Conservation (phyloP, 2,113 vertebrate genomes). For the Castor canadensis region DNA sequence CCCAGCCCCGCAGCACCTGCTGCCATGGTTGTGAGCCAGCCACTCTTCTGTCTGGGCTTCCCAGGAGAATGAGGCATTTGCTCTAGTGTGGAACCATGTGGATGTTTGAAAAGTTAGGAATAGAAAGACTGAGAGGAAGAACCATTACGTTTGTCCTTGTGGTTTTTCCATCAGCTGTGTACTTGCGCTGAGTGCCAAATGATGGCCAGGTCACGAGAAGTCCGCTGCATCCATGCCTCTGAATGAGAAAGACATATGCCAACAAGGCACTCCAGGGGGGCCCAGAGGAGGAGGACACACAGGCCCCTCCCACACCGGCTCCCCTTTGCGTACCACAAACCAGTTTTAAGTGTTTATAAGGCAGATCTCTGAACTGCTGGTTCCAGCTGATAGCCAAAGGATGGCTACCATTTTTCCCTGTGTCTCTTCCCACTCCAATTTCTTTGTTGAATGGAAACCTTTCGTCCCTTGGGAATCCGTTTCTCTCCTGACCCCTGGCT, state of each 20-base stretch:
- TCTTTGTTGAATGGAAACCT: slow-evolving; percentile 28
- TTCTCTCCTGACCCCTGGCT: slow-evolving; percentile 61
- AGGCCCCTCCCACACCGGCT: slow-evolving; percentile 3
- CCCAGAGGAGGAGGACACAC: background rate
- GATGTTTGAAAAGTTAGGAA: slow-evolving; percentile 32
- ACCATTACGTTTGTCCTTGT: background rate
- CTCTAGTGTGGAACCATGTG: slow-evolving; percentile 31
- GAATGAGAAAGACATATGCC: slow-evolving; percentile 13
- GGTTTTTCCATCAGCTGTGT: background rate
- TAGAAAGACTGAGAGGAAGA: slow-evolving; percentile 39
- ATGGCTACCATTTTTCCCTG: slow-evolving; percentile 44
- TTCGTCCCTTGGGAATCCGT: slow-evolving; percentile 71
- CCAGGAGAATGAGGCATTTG: slow-evolving; percentile 50
- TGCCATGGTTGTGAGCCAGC: background rate
- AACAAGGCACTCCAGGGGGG: slow-evolving; percentile 57
- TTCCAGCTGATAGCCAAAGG: slow-evolving; percentile 57
- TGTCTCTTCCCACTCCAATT: slow-evolving; percentile 40
- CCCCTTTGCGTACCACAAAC: slow-evolving; percentile 19
- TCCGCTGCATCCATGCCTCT: background rate
- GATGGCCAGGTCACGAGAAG: background rate
- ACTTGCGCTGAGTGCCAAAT: background rate
- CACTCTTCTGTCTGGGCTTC: background rate
- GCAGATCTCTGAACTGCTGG: slow-evolving; percentile 75
- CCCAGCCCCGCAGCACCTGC: background rate
- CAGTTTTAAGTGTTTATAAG: slow-evolving; percentile 60